These are phyloP conservation scores for Limenitis arthemis DNA, from an alignment of 2,888 invertebrate species.

Conservation along the genomic window DNA sequence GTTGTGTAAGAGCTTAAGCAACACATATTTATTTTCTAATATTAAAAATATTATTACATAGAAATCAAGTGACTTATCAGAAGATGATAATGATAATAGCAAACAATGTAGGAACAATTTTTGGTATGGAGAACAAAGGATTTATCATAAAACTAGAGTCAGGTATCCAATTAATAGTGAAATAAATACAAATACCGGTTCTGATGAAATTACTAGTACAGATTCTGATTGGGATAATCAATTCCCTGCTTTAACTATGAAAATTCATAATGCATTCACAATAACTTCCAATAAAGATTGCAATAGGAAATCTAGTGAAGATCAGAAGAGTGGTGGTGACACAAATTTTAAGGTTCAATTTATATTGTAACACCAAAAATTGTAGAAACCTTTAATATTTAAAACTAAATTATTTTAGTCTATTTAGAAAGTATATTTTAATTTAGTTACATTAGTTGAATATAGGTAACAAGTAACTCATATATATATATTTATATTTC, in stretches of 20 bases:
- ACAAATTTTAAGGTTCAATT: constrained; percentile 46
- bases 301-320: constrained; percentile 48
- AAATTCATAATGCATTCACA: constrained; percentile 62
- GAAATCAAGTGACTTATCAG: constrained; percentile 54
- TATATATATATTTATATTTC: no score
- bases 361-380: neutral
- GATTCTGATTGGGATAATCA: constrained; percentile 63
- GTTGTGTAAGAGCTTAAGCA: no score
- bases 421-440: no score
- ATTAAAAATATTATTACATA: constrained; percentile 27
- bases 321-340: constrained; percentile 60
- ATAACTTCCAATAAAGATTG: constrained; percentile 50
- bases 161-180: constrained; percentile 29
- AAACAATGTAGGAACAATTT: constrained; percentile 29
- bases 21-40: no score
- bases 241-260: constrained; percentile 57
- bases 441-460: no score
- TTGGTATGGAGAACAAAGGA: constrained; percentile 57
- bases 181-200: constrained; percentile 35
- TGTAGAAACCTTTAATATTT: neutral
- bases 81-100: constrained; percentile 46
- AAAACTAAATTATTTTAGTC: no score
- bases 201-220: constrained; percentile 54
- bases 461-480: no score
- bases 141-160: constrained; percentile 55